These are phyloP conservation scores for Pseudopipra pipra DNA, from an alignment of 2,113 vertebrate species.

Conservation along the genomic window DNA sequence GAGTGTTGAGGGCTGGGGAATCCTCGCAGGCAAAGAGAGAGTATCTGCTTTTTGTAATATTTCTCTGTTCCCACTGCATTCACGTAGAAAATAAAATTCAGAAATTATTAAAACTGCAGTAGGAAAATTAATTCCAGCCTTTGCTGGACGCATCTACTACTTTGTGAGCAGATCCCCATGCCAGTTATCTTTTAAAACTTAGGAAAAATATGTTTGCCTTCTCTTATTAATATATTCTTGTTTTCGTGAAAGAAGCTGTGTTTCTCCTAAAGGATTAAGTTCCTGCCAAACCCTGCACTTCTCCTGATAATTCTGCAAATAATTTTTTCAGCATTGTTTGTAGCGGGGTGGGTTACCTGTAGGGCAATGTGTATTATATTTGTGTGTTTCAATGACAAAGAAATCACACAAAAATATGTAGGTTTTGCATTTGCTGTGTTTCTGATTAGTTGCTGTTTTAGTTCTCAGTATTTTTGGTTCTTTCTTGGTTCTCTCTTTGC, in stretches of 20 bases:
- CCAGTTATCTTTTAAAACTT: not conserved
- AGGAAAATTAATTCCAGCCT: not conserved
- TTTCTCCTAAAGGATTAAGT: conserved; percentile 35
- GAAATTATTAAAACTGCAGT: not conserved
- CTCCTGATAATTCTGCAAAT: conserved; percentile 52
- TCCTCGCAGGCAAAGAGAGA: rapidly evolving
- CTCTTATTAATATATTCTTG: not conserved
- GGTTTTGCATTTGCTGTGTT: not conserved
- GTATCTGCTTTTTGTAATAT: not conserved
- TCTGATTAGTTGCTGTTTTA: not conserved
- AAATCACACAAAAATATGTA: not conserved
- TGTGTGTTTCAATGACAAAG: conserved; percentile 29
- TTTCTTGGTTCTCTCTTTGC: not conserved
- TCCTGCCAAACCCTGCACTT: conserved; percentile 37
- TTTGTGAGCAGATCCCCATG: not conserved
- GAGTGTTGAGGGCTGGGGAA: rapidly evolving
- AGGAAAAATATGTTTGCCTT: not conserved
- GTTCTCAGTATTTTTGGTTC: not conserved
- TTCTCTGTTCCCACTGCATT: not conserved
- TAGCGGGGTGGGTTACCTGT: conserved; percentile 37
- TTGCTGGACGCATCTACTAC: not conserved
- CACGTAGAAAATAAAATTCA: not conserved
- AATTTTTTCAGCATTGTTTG: conserved; percentile 47
- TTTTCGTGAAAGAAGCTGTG: conserved; percentile 10
- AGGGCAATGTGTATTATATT: conserved; percentile 25